Percentiles rank a stretch among this genome's conserved stretches.
These are phyloP conservation scores for Tachysurus fulvidraco DNA, from an alignment of 2,113 vertebrate species.

Conservation along the genomic window DNA sequence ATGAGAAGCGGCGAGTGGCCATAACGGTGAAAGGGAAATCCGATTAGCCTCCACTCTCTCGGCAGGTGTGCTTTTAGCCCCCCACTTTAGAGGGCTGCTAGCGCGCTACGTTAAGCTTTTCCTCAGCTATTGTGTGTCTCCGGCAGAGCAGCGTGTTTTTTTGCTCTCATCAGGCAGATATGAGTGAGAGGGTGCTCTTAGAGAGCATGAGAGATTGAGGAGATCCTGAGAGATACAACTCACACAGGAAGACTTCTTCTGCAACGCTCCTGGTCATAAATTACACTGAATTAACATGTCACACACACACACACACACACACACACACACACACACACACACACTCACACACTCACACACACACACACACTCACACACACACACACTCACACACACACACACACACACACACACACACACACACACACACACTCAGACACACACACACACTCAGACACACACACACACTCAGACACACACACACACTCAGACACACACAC, in stretches of 20 bases:
- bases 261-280: constrained; percentile 68
- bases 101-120: constrained; percentile 51
- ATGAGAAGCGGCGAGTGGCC: constrained; percentile 69
- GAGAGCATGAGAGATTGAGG: constrained; percentile 48
- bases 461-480: neutral
- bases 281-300: constrained; percentile 74
- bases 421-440: constrained; percentile 9
- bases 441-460: neutral
- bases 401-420: neutral
- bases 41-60: constrained; percentile 68
- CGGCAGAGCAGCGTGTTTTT: constrained; percentile 66
- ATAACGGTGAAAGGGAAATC: constrained; percentile 64
- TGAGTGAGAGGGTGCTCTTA: constrained; percentile 50
- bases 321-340: constrained; percentile 12
- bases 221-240: constrained; percentile 65
- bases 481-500: neutral
- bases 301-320: constrained; percentile 48
- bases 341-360: no score
- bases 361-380: constrained; percentile 8
- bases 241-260: constrained; percentile 58
- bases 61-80: constrained; percentile 75
- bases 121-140: constrained; percentile 63
- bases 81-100: constrained; percentile 54
- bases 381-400: neutral
- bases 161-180: constrained; percentile 67